phyloP scores from a whole-genome alignment of 2,113 vertebrate species.

The Trichechus manatus region DNA sequence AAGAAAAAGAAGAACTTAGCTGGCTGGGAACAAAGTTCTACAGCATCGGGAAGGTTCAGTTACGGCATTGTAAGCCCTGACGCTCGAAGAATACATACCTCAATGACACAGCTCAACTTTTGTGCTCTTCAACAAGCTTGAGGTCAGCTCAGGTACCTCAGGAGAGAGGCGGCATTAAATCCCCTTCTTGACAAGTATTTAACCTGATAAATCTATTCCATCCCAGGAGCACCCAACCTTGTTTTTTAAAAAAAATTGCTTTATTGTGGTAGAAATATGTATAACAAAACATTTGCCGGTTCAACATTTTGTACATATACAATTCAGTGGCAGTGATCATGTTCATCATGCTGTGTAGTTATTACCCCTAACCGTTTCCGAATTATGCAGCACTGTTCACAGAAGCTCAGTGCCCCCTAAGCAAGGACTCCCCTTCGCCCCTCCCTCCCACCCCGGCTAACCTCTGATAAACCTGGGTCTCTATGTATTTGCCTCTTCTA shows the following conservation, averaged over 20 bases:
- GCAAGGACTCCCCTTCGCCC: too few species aligned
- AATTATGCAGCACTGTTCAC: too few species aligned
- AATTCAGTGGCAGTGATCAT: neutral
- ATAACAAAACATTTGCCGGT: neutral
- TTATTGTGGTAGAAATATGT: neutral
- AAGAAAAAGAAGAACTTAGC: slow-evolving; percentile 65
- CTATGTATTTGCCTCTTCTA: too few species aligned
- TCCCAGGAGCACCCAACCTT: neutral
- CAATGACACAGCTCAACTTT: slow-evolving; percentile 63
- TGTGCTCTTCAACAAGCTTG: slow-evolving; percentile 60
- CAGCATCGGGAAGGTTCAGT: slow-evolving; percentile 63
- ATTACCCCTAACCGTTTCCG: neutral
- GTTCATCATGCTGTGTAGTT: neutral
- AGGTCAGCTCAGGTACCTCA: slow-evolving; percentile 56
- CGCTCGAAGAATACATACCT: neutral
- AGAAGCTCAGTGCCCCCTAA: too few species aligned
- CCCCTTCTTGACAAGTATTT: neutral
- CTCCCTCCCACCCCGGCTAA: too few species aligned
- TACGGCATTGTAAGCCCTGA: slow-evolving; percentile 69
- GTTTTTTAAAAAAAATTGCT: neutral
- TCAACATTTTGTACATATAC: neutral
- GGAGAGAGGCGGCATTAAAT: slow-evolving; percentile 33
- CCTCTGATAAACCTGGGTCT: too few species aligned
- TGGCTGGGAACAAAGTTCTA: slow-evolving; percentile 73
- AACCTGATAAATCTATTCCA: neutral